phyloP scores from a whole-genome alignment of 2,888 invertebrate genomes.

The Imbricaverruca yamaguchii region DNA sequence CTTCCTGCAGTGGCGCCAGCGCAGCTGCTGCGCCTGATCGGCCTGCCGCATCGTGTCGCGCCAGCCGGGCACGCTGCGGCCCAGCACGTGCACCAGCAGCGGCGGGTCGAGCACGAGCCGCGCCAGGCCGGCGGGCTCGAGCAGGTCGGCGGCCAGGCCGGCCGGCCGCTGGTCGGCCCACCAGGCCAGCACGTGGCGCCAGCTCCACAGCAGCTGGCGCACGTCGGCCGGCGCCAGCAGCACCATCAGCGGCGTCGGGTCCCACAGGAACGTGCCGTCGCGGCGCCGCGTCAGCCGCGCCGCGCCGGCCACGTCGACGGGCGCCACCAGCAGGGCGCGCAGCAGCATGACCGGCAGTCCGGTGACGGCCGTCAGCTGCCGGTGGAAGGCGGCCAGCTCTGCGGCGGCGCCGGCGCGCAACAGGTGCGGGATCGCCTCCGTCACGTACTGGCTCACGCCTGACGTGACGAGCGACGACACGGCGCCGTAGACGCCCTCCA shows the following conservation, averaged over 20 bases:
- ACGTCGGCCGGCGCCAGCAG: not conserved
- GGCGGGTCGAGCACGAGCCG: not conserved
- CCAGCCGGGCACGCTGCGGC: not conserved
- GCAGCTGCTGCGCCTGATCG: not conserved
- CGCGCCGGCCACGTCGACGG: not conserved
- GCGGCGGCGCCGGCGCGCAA: not conserved
- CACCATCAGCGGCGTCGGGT: not conserved
- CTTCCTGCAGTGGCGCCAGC: too few relatives aligned
- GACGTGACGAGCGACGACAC: too few relatives aligned
- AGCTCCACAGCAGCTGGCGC: not conserved
- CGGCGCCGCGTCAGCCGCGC: not conserved
- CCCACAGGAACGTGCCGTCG: not conserved
- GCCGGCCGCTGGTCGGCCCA: not conserved
- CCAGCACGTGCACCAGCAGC: not conserved
- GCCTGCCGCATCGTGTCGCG: not conserved
- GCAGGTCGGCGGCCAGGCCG: not conserved
- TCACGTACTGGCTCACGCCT: not conserved
- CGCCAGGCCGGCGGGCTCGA: not conserved
- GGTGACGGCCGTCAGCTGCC: not conserved
- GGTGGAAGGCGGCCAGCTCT: not conserved
- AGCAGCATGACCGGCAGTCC: not conserved
- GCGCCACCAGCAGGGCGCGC: not conserved
- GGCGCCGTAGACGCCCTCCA: conserved; percentile 28
- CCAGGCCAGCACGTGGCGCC: not conserved
- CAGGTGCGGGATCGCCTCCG: not conserved